Conservation (phyloP, 2,888 invertebrate species). For the Lordiphosa fenestrarum region DNA sequence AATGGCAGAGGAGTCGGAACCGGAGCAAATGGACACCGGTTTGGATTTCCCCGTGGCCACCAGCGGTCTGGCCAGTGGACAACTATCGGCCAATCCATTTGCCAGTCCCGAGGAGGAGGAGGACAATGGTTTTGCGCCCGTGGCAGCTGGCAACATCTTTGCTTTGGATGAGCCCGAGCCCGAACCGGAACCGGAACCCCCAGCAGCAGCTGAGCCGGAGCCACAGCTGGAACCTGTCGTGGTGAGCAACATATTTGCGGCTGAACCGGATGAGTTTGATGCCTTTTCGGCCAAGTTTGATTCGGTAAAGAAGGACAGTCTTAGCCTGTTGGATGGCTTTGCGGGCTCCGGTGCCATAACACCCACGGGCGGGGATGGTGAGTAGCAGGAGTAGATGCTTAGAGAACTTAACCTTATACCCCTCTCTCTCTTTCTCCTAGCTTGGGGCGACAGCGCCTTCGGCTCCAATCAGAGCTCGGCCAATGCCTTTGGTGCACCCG, state of each 20-base stretch:
- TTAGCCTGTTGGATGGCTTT: conserved; percentile 78
- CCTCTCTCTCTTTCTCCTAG: conserved; percentile 38
- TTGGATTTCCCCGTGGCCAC: conserved; percentile 74
- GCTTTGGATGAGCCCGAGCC: conserved; percentile 58
- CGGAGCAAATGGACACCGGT: conserved; percentile 78
- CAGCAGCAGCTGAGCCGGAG: neutral
- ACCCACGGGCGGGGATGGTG: conserved; percentile 77
- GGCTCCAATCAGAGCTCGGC: conserved; percentile 65
- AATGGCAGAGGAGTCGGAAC: conserved; percentile 10
- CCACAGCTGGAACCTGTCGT: conserved; percentile 40
- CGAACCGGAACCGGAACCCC: conserved; percentile 29
- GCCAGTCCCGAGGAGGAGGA: conserved; percentile 80
- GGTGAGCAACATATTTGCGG: conserved; percentile 75
- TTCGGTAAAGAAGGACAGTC: conserved; percentile 81
- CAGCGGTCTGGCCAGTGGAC: conserved; percentile 72
- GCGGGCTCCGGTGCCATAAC: conserved; percentile 78
- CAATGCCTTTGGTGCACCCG: conserved; percentile 76
- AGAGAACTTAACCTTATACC: no score
- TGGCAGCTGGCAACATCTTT: conserved; percentile 65
- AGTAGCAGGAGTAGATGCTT: conserved; percentile 23
- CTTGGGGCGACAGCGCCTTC: conserved; percentile 79
- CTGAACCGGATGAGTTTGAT: conserved; percentile 87
- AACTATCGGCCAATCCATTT: conserved; percentile 81
- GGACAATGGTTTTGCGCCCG: conserved; percentile 58
- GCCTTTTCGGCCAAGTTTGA: conserved; percentile 95